Evolutionary conservation across 2,888 invertebrate species (phyloP), one percentile per base, ranked within the genome.

Genomic region (Chorisops tibialis): DNA sequence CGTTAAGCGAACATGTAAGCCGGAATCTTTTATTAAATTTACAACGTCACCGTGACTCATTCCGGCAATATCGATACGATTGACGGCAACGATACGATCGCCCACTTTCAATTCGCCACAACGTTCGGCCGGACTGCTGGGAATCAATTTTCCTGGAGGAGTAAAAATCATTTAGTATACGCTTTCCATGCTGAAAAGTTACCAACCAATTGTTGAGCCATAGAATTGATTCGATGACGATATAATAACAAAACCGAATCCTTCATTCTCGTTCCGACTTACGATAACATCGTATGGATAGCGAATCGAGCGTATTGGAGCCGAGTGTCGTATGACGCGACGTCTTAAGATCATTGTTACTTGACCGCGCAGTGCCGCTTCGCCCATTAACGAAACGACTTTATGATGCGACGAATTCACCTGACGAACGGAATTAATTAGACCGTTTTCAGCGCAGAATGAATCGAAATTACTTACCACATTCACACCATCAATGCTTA

Each of bases 231-330:
- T 93, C 3, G 94, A 91, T 4, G 94, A 94, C 0, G 97, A 96
- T 70, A 98, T 97, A 69, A 99, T 96, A 50, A 98, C 97, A 79
- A 99, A 99, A 11, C 99, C 99, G 77, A 99, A 99, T 4, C 98
- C 98, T 78, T 99, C 98, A 67, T 89, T 92, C 72, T 96, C 96
- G 74, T 87, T 86, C 54, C 96, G 82, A 64, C 88, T 88, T 1
- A 98, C 92, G 1, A 91, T 89, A 4, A 98, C 94, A 79, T 97
- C 95, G 72, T 96, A 96, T 0, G 96, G 93, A 73, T 76, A 78
- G 6, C 72, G 73, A 18, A 69, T 50, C 4, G 68, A 62, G 14
- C 50, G 69, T 22, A 59, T 67, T 16, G 51, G 47, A 2, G 50
- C n/a, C 2, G 49, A 24, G 5, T 14, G 48, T 51, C 63, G 61